phyloP scores from a whole-genome alignment of 1,140 invertebrate species.

The Lethrus apterus region DNA sequence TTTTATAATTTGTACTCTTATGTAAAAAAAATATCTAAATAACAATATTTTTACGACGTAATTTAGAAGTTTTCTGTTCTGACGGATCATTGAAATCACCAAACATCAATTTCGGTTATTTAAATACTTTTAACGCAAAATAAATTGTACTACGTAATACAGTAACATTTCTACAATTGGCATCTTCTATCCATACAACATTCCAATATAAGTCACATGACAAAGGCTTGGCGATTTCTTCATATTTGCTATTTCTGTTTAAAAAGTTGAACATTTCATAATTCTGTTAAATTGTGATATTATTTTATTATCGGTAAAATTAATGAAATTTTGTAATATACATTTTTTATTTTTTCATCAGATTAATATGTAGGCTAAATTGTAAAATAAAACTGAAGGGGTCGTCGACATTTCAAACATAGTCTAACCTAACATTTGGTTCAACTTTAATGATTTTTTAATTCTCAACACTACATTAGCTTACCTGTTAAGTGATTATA shows the following conservation, averaged over 20 bases:
- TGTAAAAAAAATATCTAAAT: too few species aligned
- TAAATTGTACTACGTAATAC: too few species aligned
- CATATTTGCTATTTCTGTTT: constrained; percentile 9
- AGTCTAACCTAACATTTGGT: constrained; percentile 29
- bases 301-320: neutral
- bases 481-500: constrained; percentile 1
- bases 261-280: neutral
- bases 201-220: constrained; percentile 21
- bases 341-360: neutral
- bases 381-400: constrained; percentile 8
- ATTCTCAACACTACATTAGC: neutral
- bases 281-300: neutral
- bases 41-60: too few species aligned
- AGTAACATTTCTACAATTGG: constrained; percentile 17
- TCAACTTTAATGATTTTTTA: neutral
- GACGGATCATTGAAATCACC: neutral
- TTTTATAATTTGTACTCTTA: too few species aligned
- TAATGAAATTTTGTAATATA: neutral
- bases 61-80: too few species aligned
- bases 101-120: neutral
- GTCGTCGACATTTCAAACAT: constrained; percentile 35
- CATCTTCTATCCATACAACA: constrained; percentile 17
- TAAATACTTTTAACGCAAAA: too few species aligned
- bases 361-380: neutral
- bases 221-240: constrained; percentile 16